Conservation (phyloP, 64 coral and sea anemone species). For the Montipora foliosa region DNA sequence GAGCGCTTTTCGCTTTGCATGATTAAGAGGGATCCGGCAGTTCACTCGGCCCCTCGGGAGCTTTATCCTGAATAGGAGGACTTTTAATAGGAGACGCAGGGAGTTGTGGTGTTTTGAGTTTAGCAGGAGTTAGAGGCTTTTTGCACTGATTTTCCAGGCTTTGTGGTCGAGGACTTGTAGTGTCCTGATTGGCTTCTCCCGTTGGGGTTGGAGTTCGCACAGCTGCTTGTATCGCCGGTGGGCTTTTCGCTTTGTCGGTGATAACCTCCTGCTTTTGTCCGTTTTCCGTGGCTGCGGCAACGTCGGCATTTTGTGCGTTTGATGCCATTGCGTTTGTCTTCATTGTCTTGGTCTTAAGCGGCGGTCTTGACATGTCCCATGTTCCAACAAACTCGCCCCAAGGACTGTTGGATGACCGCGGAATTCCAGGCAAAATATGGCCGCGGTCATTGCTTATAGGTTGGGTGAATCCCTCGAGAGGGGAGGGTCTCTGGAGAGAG, state of each 20-base stretch:
- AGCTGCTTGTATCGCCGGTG: slow-evolving; percentile 46
- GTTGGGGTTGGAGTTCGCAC: slow-evolving; percentile 67
- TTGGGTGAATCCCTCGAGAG: slow-evolving; percentile 89
- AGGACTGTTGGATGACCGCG: slow-evolving; percentile 77
- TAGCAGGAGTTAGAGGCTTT: slow-evolving; percentile 57
- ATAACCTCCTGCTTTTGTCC: neutral
- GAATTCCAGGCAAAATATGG: slow-evolving; percentile 87
- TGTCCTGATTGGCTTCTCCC: slow-evolving; percentile 31
- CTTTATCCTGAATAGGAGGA: neutral
- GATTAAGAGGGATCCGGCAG: neutral
- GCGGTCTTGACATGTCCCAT: slow-evolving; percentile 86
- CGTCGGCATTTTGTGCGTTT: neutral
- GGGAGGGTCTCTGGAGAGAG: slow-evolving; percentile 80
- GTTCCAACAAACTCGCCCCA: slow-evolving; percentile 97
- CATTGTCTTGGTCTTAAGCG: slow-evolving; percentile 79
- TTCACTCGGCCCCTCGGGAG: neutral
- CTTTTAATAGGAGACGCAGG: slow-evolving; percentile 20
- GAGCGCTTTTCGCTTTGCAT: neutral
- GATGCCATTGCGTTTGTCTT: slow-evolving; percentile 71
- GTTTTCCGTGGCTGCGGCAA: neutral
- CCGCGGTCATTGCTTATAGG: slow-evolving; percentile 89
- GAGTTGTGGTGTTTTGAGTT: slow-evolving; percentile 36
- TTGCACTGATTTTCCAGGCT: slow-evolving; percentile 52
- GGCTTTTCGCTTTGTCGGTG: slow-evolving; percentile 19
- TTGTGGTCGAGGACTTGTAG: slow-evolving; percentile 48